A percentile compares a stretch with the other conserved stretches of the same genome.
These are phyloP conservation scores for Sylvietta virens DNA, from an alignment of 2,113 vertebrate species.

Conservation along the genomic window DNA sequence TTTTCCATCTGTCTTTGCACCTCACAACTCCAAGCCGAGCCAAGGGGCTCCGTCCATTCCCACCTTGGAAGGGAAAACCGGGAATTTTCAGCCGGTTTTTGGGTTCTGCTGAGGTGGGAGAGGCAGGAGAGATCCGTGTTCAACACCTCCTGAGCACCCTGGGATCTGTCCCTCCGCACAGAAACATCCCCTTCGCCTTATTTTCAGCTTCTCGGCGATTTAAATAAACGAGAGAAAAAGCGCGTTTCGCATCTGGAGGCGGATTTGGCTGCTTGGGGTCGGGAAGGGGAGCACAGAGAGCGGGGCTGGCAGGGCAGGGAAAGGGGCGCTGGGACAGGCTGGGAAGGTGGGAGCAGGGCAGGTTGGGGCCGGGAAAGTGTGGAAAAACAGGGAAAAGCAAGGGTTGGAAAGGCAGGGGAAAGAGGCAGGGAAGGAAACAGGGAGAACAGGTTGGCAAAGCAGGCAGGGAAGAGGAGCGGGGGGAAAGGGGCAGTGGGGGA, in stretches of 20 bases:
- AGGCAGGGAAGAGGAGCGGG: background rate
- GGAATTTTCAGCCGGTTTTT: background rate
- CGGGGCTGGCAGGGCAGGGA: background rate
- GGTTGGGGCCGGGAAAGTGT: too few species aligned
- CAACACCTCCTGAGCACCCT: too few species aligned
- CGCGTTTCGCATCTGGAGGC: rapidly evolving
- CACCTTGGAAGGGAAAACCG: rapidly evolving
- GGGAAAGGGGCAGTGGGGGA: too few species aligned
- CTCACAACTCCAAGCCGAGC: too few species aligned
- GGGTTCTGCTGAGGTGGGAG: too few species aligned
- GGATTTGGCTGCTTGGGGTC: rapidly evolving
- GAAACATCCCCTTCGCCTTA: rapidly evolving
- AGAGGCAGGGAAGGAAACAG: background rate
- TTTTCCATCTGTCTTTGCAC: rapidly evolving
- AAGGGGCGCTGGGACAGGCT: background rate
- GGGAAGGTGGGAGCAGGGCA: background rate
- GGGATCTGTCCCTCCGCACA: background rate
- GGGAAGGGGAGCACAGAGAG: too few species aligned
- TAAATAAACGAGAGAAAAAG: background rate
- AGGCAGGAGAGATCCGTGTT: too few species aligned
- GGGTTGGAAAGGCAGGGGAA: background rate
- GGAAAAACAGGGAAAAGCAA: too few species aligned
- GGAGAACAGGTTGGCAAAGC: background rate
- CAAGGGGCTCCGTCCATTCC: rapidly evolving
- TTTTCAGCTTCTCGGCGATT: too few species aligned